phyloP scores from a whole-genome alignment of 2,888 invertebrate genomes.

The Pollenia griseotomentosa region DNA sequence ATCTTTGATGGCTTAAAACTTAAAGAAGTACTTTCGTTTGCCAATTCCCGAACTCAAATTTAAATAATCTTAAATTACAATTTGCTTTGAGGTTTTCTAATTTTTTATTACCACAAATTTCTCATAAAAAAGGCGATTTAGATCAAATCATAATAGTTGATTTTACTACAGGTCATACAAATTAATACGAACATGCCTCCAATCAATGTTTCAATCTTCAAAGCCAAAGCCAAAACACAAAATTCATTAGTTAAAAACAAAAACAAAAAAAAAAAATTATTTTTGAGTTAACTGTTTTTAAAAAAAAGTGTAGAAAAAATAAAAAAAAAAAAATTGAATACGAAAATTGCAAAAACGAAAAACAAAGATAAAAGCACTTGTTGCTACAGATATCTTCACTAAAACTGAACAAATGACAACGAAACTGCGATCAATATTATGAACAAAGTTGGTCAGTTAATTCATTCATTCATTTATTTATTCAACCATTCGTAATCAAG shows the following conservation, averaged over 20 bases:
- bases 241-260: constrained; percentile 48
- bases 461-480: constrained; percentile 55
- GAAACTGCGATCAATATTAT: constrained; percentile 12
- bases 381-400: constrained; percentile 27
- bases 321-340: neutral
- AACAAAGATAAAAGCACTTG: constrained; percentile 59
- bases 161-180: constrained; percentile 45
- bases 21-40: too few species aligned
- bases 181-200: constrained; percentile 55
- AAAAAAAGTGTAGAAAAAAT: constrained; percentile 13
- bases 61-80: neutral
- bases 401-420: constrained; percentile 21
- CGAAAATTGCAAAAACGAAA: neutral
- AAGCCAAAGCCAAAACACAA: constrained; percentile 41
- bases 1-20: too few species aligned
- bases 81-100: neutral
- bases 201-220: constrained; percentile 40
- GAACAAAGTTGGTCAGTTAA: constrained; percentile 54
- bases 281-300: neutral
- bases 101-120: neutral
- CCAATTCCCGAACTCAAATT: too few species aligned
- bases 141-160: constrained; percentile 55
- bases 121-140: constrained; percentile 13
- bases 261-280: neutral
- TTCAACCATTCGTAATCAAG: constrained; percentile 54